phyloP scores from a whole-genome alignment of 2,797 vertebrate genomes.

The Neopelma chrysocephalum region DNA sequence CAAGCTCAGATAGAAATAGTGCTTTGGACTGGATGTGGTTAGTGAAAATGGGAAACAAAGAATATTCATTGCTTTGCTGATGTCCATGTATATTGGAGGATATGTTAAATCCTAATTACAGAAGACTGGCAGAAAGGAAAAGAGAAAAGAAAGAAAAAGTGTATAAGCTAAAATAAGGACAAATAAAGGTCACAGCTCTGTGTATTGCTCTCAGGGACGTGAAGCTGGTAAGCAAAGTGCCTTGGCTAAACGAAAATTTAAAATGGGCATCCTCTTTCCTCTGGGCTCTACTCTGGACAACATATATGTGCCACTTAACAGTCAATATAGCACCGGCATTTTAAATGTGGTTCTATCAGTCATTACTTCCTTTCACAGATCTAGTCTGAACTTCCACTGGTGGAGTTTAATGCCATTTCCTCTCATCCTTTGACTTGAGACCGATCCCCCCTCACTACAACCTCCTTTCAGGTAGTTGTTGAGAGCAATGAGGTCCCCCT shows the following conservation, averaged over 20 bases:
- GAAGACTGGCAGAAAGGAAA: not conserved
- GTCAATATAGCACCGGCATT: not conserved
- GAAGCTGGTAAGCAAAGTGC: not conserved
- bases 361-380: not conserved
- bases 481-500: not conserved
- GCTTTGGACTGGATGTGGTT: not conserved
- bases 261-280: not conserved
- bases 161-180: not conserved
- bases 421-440: not conserved
- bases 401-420: not conserved
- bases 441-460: not conserved
- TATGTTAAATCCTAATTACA: conserved; percentile 16
- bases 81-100: not conserved
- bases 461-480: not conserved
- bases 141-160: not conserved
- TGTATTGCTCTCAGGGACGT: not conserved
- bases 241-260: not conserved
- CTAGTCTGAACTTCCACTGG: not conserved
- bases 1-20: not conserved
- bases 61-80: not conserved
- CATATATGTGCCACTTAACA: not conserved
- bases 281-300: not conserved
- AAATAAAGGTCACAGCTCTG: not conserved
- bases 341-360: not conserved
- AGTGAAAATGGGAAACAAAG: not conserved